Conservation (phyloP, 2,113 vertebrate species). For the Eonycteris spelaea region DNA sequence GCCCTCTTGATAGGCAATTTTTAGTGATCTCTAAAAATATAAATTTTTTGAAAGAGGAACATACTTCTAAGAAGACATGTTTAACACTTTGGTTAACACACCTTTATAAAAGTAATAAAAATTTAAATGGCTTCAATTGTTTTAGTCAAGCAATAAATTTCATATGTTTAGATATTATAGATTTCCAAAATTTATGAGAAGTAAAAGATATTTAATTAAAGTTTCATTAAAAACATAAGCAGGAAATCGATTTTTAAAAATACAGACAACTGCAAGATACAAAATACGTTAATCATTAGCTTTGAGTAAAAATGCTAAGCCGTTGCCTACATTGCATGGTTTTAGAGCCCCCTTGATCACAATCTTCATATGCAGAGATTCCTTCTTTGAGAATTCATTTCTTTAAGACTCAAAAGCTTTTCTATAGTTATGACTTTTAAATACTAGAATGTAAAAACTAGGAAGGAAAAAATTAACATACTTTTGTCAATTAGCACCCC, state of each 20-base stretch:
- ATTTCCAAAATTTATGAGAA: conserved; percentile 9
- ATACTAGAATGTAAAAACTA: neutral
- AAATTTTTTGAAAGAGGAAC: neutral
- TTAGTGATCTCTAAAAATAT: neutral
- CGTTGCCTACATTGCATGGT: neutral
- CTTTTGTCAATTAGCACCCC: neutral
- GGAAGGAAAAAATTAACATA: neutral
- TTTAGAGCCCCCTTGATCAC: neutral
- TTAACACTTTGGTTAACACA: neutral
- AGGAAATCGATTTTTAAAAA: neutral
- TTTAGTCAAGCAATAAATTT: conserved; percentile 21
- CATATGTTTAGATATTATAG: neutral
- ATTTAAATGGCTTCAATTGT: neutral
- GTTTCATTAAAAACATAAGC: neutral
- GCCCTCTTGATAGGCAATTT: neutral
- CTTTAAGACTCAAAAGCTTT: neutral
- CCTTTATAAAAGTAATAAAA: neutral
- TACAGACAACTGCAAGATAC: neutral
- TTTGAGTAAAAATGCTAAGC: neutral
- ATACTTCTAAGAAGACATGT: neutral
- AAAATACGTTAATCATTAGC: neutral
- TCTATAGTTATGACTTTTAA: neutral
- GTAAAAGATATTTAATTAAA: neutral
- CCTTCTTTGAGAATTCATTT: neutral
- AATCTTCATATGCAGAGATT: neutral